phyloP scores from a whole-genome alignment of 1,140 invertebrate genomes.

The Tetramorium alpestre region DNA sequence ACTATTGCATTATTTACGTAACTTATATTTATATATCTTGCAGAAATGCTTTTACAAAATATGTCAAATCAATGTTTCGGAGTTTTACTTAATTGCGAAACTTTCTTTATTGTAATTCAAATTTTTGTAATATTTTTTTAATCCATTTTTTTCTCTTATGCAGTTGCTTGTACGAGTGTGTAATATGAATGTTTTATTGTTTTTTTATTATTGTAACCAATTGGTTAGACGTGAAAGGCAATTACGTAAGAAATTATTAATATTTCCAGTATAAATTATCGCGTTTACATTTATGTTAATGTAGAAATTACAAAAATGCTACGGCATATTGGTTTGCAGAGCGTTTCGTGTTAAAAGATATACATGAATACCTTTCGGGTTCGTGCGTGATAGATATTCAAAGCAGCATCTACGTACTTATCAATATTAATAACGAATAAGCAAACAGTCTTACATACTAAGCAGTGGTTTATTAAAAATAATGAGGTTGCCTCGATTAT shows the following conservation, averaged over 20 bases:
- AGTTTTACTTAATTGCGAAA: background rate
- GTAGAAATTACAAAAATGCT: constrained; percentile 34
- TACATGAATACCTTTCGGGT: constrained; percentile 31
- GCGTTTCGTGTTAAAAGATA: constrained; percentile 19
- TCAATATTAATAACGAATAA: constrained; percentile 70
- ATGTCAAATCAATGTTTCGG: background rate
- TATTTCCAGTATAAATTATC: constrained; percentile 1
- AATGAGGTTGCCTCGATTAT: constrained; percentile 56
- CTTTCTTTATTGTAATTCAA: background rate
- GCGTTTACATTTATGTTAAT: constrained; percentile 4
- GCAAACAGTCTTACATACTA: constrained; percentile 57
- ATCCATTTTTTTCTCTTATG: background rate
- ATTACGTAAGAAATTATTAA: constrained; percentile 17
- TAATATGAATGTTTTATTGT: background rate
- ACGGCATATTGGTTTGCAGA: background rate
- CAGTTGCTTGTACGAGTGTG: background rate
- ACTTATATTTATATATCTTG: background rate
- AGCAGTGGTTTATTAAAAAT: constrained; percentile 57
- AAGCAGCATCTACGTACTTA: constrained; percentile 58
- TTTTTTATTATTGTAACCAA: background rate
- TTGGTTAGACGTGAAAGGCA: background rate
- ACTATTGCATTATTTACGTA: background rate
- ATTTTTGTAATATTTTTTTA: background rate
- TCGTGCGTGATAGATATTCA: constrained; percentile 56
- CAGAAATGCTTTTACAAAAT: background rate